phyloP scores from a whole-genome alignment of 2,888 invertebrate species.

The Parnassius glacialis region DNA sequence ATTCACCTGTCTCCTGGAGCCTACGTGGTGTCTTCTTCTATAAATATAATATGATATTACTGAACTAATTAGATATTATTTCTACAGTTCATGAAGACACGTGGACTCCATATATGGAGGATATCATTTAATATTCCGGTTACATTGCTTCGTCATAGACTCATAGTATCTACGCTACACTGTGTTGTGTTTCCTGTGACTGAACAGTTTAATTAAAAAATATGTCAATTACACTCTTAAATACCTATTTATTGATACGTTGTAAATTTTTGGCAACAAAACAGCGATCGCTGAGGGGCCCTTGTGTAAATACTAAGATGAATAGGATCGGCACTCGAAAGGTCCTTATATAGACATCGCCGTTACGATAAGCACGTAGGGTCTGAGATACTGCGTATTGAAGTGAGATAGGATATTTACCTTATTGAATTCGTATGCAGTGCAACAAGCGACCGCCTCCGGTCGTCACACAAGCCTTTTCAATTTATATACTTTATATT shows the following conservation, averaged over 20 bases:
- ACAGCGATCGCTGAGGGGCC: constrained; percentile 49
- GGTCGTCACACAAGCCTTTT: neutral
- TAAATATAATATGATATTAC: no score
- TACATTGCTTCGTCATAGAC: no score
- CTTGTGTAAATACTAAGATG: constrained; percentile 65
- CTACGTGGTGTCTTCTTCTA: no score
- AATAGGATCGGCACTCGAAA: constrained; percentile 60
- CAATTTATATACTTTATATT: constrained; percentile 1
- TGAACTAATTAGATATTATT: no score
- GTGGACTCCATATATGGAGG: no score
- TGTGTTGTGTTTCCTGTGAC: no score
- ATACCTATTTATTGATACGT: constrained; percentile 8
- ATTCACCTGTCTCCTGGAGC: no score
- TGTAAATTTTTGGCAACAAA: constrained; percentile 18
- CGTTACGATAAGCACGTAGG: constrained; percentile 62
- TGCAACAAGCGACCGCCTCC: constrained; percentile 2
- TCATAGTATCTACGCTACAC: no score
- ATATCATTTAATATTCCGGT: no score
- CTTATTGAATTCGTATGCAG: constrained; percentile 14
- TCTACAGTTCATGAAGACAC: no score
- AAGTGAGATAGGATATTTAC: constrained; percentile 12
- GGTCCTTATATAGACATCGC: constrained; percentile 55
- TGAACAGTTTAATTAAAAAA: no score
- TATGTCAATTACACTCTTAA: no score
- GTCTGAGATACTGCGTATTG: constrained; percentile 43